Evolutionary conservation across 2,113 vertebrate genomes (phyloP).

Genomic region (Falcunculus frontatus): DNA sequence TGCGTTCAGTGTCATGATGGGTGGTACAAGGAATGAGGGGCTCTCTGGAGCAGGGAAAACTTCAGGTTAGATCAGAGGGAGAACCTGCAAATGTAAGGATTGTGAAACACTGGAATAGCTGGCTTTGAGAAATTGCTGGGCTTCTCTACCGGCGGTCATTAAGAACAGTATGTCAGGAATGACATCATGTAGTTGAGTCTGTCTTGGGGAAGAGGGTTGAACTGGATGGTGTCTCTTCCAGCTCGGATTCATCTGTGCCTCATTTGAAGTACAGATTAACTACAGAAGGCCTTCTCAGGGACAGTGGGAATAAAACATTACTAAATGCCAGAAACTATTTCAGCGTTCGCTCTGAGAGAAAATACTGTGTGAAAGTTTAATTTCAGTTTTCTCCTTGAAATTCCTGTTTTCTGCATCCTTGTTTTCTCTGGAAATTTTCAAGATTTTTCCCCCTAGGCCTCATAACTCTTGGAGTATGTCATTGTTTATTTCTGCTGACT

Average conservation of each 20-base stretch:
- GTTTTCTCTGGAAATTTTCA: not conserved
- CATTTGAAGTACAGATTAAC: not conserved
- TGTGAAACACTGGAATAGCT: not conserved
- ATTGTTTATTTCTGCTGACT: constrained; percentile 22
- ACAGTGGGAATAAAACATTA: not conserved
- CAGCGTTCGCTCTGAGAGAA: not conserved
- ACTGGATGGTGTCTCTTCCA: not conserved
- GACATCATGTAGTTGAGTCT: not conserved
- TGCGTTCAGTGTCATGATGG: not conserved
- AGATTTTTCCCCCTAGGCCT: not conserved
- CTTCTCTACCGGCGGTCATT: not conserved
- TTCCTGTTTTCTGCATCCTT: not conserved
- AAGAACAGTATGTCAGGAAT: not conserved
- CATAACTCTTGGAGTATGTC: not conserved
- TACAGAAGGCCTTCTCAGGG: not conserved
- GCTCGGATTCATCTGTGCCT: not conserved
- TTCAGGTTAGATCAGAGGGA: not conserved
- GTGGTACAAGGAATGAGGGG: not conserved
- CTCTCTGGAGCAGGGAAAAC: not conserved
- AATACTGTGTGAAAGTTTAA: not conserved
- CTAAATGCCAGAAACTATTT: not conserved
- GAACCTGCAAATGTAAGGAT: not conserved
- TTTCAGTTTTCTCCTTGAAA: not conserved
- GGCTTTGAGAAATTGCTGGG: not conserved
- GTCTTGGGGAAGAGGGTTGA: not conserved